Conservation (phyloP, 2,113 vertebrate species). For the Ahaetulla prasina region DNA sequence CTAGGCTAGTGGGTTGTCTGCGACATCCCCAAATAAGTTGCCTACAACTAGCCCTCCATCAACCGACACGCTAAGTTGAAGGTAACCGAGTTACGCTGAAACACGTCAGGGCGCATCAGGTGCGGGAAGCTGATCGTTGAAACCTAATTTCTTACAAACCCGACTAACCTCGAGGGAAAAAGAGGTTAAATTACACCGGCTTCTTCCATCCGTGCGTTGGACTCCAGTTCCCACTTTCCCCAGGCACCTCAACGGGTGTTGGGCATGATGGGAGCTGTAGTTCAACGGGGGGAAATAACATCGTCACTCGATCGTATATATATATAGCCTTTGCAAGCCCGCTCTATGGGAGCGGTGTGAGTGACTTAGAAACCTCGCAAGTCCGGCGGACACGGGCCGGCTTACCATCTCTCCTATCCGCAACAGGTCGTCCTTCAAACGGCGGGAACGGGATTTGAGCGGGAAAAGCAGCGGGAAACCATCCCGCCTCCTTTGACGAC, state of each 20-base stretch:
- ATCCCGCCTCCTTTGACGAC: neutral
- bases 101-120: neutral
- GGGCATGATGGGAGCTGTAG: neutral
- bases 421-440: neutral
- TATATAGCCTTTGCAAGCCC: no score
- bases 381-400: rapidly evolving
- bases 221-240: neutral
- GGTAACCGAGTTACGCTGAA: neutral
- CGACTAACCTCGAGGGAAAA: neutral
- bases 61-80: neutral
- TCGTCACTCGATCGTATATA: neutral
- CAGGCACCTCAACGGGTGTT: neutral
- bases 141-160: neutral
- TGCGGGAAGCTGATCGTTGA: neutral
- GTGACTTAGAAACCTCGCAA: neutral
- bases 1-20: neutral
- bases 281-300: neutral
- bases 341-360: neutral
- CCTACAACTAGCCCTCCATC: neutral
- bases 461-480: neutral
- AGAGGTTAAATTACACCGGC: neutral
- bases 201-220: neutral
- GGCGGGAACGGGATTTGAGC: neutral
- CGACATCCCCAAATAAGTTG: neutral
- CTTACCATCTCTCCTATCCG: slow-evolving; percentile 62